phyloP scores from a whole-genome alignment of 2,113 vertebrate species.

The Canis aureus region DNA sequence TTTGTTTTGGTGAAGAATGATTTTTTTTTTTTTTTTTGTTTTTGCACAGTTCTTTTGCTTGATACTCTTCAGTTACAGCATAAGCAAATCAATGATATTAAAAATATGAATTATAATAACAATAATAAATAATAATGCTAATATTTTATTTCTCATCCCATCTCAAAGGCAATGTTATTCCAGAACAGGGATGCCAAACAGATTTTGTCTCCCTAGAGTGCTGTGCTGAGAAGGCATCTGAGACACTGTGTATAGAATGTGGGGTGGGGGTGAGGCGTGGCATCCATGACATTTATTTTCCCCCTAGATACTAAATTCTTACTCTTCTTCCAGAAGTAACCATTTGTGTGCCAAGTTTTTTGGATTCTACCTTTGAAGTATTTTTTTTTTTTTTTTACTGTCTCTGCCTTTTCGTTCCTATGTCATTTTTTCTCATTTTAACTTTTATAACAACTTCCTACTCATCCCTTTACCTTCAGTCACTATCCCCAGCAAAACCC shows the following conservation, averaged over 20 bases:
- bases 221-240: not conserved
- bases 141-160: not conserved
- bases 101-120: not conserved
- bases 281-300: not conserved
- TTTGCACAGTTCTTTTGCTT: conserved; percentile 7
- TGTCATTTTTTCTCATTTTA: conserved; percentile 47
- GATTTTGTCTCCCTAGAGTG: not conserved
- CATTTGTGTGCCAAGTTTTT: conserved; percentile 38
- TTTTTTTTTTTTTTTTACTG: not conserved
- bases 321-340: not conserved
- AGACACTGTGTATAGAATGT: not conserved
- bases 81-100: conserved; percentile 3
- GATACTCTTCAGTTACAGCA: not conserved
- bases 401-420: not conserved
- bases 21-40: not conserved
- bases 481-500: not conserved
- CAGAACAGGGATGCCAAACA: not conserved
- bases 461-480: not conserved
- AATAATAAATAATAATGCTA: not conserved
- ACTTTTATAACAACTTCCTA: not conserved
- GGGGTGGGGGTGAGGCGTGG: not conserved
- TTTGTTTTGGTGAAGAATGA: conserved; percentile 6
- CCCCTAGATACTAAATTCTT: conserved; percentile 31
- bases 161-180: not conserved
- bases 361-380: conserved; percentile 21